Evolutionary conservation across 2,888 invertebrate species (phyloP).

Genomic region (Dasysyrphus tricinctus): DNA sequence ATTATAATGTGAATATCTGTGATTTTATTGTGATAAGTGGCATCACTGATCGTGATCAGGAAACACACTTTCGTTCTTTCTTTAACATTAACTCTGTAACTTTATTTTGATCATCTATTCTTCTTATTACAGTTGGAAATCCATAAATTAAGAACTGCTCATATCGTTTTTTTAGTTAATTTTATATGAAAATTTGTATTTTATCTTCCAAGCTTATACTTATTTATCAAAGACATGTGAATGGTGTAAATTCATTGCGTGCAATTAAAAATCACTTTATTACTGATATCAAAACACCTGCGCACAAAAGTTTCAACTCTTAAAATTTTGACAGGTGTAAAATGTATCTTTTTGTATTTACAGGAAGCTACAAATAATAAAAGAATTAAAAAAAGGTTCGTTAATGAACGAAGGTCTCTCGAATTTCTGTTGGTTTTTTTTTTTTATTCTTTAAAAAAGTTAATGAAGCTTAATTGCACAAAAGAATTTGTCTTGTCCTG

Average conservation of each 20-base stretch:
- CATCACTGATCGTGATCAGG: not conserved
- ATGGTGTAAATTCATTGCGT: not conserved
- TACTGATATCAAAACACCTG: constrained; percentile 2
- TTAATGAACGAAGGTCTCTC: constrained; percentile 2
- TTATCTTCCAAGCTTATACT: not conserved
- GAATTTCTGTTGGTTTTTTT: not conserved
- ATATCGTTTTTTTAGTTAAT: not conserved
- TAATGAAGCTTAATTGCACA: constrained; percentile 15
- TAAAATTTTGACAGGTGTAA: constrained; percentile 18
- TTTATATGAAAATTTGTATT: not conserved
- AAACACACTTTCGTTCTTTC: not conserved
- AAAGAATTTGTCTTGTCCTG: constrained; percentile 15
- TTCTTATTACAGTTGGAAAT: not conserved
- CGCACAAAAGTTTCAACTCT: not conserved
- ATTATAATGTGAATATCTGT: no score
- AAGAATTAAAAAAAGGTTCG: not conserved
- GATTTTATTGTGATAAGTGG: not conserved
- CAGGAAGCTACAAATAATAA: constrained; percentile 8
- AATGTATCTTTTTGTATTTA: not conserved
- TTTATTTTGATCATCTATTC: not conserved
- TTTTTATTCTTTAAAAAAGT: not conserved
- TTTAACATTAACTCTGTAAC: not conserved
- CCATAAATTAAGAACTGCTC: not conserved
- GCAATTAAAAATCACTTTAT: constrained; percentile 19
- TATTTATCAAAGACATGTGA: not conserved